phyloP scores from a whole-genome alignment of 2,797 vertebrate species.

The Cuculus canorus region DNA sequence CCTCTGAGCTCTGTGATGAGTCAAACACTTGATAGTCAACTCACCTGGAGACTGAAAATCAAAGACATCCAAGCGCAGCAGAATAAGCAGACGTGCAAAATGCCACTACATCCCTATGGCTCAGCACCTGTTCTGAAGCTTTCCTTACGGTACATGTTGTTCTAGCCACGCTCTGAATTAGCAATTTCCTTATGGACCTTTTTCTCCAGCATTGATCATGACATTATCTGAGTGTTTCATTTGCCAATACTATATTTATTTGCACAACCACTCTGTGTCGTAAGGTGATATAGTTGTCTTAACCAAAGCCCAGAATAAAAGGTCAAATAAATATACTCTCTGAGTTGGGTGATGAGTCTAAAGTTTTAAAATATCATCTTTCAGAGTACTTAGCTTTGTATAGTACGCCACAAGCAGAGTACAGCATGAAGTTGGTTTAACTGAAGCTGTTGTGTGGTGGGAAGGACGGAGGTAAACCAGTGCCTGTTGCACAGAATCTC shows the following conservation, averaged over 20 bases:
- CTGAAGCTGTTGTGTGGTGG: neutral
- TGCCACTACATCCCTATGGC: neutral
- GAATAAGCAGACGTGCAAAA: neutral
- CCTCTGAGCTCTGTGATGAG: neutral
- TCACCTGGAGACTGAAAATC: neutral
- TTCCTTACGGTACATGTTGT: fast-evolving
- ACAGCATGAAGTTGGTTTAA: neutral
- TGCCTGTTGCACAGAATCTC: neutral
- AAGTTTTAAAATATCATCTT: fast-evolving
- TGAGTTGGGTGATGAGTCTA: neutral
- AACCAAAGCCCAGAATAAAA: neutral
- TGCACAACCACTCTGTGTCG: neutral
- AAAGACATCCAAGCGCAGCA: fast-evolving
- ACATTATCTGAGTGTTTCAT: fast-evolving
- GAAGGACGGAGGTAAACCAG: fast-evolving
- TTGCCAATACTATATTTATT: fast-evolving
- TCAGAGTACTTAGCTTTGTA: neutral
- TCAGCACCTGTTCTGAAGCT: neutral
- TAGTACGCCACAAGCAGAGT: neutral
- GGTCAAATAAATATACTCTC: neutral
- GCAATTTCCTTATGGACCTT: neutral
- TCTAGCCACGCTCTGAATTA: neutral
- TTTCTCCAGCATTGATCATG: fast-evolving
- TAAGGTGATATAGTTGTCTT: too few species aligned
- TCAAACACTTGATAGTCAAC: neutral